These are phyloP conservation scores for Achroia grisella DNA, from an alignment of 1,140 invertebrate genomes.

Conservation along the genomic window DNA sequence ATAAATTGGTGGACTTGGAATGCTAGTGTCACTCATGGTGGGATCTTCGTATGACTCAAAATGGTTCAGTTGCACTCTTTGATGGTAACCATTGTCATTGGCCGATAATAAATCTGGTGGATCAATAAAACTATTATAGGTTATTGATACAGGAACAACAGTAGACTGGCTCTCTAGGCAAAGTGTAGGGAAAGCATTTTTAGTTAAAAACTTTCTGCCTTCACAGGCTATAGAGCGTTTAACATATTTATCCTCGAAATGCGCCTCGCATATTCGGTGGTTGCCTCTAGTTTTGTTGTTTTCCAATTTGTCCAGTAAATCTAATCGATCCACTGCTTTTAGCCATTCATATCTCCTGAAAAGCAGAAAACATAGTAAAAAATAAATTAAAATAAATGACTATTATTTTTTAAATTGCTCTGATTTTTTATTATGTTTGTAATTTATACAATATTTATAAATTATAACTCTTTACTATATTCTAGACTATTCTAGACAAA, in stretches of 20 bases:
- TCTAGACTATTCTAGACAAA: no score
- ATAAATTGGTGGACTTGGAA: neutral
- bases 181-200: constrained; percentile 9
- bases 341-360: constrained; percentile 11
- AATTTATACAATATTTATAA: no score
- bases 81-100: no score
- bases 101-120: no score
- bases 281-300: constrained; percentile 6
- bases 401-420: no score
- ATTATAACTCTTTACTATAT: no score
- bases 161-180: neutral
- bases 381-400: neutral
- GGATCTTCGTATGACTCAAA: no score
- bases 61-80: no score
- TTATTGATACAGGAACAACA: no score
- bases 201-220: constrained; percentile 8
- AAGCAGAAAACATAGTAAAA: neutral
- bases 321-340: constrained; percentile 5
- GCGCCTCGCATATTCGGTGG: constrained; percentile 12
- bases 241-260: constrained; percentile 8
- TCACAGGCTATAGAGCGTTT: neutral
- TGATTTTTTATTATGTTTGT: no score
- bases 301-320: constrained; percentile 7
- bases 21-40: neutral
- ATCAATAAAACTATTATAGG: no score